Base-by-base conservation (phyloP, 2,113 vertebrate genomes). In the Apteryx owenii region DNA sequence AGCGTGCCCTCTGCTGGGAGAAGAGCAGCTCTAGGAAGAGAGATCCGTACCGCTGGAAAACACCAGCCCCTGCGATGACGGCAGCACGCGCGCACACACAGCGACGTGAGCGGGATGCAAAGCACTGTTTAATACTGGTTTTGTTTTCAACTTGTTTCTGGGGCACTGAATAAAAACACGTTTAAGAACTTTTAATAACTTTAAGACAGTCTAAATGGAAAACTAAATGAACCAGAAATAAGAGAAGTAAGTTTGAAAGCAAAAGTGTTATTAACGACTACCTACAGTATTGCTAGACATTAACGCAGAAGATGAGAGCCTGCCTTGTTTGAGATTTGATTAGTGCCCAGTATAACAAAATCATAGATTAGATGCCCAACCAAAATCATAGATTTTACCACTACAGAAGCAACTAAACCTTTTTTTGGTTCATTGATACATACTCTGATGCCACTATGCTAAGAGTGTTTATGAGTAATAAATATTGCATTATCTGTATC, bases 1-100 rank as follows among this genome's bases (percentile, higher is more conserved):
- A 17, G 23, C 20, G 26, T 88, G 89, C 82, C 95, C 89, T 85
- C 94, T 92, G 91, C 89, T 65, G 93, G 91, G 14, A 61, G 44
- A 28, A 1, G 5, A 18, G 1, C 12, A 1, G 2, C 3, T 9
- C 18, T 0, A 7, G 13, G 17, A 28, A 61, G 18, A 5, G 4
- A 11, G 2, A 26, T 44, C 22, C 23, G 13, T 25, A 5, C 4
- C 36, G 2, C 12, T 22, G 11, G 60, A 9, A 17, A 66, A 36
- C 0, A 13, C n/a, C 40, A 65, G 42, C 60, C 76, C 75, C 2
- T 5, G 68, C 7, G 60, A 15, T 2, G 38, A 46, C 12, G 42
- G 17, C 10, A 12, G 26, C 3, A 33, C 25, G 17, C 13, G 42
- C 42, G 10, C 42, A 13, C 9, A 3, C 75, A 3, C 25, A 9